phyloP scores from a whole-genome alignment of 2,888 invertebrate genomes.

The Lasioglossum malachurum region DNA sequence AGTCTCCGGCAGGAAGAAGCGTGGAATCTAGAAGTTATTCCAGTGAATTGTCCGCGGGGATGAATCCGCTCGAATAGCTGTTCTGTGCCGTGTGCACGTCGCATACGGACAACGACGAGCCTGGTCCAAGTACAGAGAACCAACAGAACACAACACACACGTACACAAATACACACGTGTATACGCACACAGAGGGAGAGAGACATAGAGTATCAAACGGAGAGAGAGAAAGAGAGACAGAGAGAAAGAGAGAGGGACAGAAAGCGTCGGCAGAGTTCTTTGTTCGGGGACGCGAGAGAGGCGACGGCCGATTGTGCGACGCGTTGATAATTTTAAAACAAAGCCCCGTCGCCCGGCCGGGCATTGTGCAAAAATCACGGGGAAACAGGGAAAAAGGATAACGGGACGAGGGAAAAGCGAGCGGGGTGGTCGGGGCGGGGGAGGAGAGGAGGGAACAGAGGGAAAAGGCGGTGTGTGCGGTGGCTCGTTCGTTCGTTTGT shows the following conservation, averaged over 20 bases:
- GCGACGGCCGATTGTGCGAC: conserved; percentile 82
- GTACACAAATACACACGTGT: too few relatives aligned
- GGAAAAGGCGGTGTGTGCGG: background rate
- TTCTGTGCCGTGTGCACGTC: background rate
- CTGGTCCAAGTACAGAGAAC: background rate
- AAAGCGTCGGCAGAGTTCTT: conserved; percentile 69
- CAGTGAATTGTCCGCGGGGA: conserved; percentile 39
- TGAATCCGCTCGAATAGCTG: conserved; percentile 11
- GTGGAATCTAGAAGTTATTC: conserved; percentile 43
- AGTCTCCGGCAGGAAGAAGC: conserved; percentile 50
- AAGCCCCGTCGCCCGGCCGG: conserved; percentile 74
- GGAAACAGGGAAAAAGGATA: conserved; percentile 67
- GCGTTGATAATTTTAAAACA: conserved; percentile 84
- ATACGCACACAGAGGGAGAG: background rate
- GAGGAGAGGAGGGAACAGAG: background rate
- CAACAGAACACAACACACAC: background rate
- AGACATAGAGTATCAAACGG: background rate
- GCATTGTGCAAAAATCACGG: conserved; percentile 82
- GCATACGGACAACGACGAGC: conserved; percentile 28
- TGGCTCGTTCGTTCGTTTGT: conserved; percentile 41
- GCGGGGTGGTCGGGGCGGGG: background rate
- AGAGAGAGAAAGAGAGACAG: conserved; percentile 9
- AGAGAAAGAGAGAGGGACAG: conserved; percentile 56
- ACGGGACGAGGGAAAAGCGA: background rate
- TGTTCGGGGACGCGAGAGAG: conserved; percentile 73